These are phyloP conservation scores for Proisotoma minuta DNA, from an alignment of 2,888 invertebrate species.

Conservation along the genomic window DNA sequence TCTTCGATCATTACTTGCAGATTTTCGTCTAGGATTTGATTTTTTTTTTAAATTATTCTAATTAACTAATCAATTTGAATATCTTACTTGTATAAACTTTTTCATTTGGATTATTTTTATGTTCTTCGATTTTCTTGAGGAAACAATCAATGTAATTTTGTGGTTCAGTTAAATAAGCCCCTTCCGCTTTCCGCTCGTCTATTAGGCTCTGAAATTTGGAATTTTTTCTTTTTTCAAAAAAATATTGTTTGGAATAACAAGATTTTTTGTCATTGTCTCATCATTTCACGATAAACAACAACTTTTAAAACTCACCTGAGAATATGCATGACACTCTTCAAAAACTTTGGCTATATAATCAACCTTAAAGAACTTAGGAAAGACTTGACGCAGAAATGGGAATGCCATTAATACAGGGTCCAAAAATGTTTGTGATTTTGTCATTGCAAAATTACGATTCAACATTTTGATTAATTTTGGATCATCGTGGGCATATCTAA, in stretches of 20 bases:
- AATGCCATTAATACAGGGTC: conserved; percentile 21
- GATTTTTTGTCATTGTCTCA: too few relatives aligned
- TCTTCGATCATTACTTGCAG: conserved; percentile 22
- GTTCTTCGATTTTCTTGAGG: conserved; percentile 27
- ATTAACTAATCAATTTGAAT: not conserved
- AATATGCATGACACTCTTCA: not conserved
- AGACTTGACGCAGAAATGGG: conserved; percentile 4
- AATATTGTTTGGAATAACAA: too few relatives aligned
- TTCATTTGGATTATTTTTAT: conserved; percentile 3
- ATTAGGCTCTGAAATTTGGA: conserved; percentile 12
- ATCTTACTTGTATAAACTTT: conserved; percentile 19
- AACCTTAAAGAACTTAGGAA: not conserved
- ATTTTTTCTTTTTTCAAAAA: too few relatives aligned
- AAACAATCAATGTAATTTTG: conserved; percentile 30
- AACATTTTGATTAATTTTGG: conserved; percentile 21
- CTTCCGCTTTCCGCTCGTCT: conserved; percentile 20
- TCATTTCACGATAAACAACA: too few relatives aligned
- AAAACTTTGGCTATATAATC: not conserved
- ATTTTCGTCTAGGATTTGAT: conserved; percentile 20
- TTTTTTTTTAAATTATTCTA: too few relatives aligned
- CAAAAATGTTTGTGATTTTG: conserved; percentile 22
- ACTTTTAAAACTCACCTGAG: not conserved
- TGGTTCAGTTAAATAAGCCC: conserved; percentile 18
- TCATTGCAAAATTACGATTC: conserved; percentile 20
- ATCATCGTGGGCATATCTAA: conserved; percentile 35